These are phyloP conservation scores for Microcebus ravelobensis DNA, from an alignment of 2,113 vertebrate species.

Conservation along the genomic window DNA sequence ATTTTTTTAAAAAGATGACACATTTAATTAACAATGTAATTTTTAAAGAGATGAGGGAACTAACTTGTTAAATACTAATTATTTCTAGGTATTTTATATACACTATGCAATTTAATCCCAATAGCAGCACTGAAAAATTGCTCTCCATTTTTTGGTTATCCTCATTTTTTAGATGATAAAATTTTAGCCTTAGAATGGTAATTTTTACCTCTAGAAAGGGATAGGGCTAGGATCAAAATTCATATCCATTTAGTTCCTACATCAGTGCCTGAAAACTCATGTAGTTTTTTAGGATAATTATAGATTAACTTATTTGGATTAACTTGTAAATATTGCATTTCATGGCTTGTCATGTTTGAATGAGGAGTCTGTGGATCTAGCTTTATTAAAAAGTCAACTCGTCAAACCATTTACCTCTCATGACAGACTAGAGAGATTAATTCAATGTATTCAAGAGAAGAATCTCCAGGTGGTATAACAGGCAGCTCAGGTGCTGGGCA, in stretches of 20 bases:
- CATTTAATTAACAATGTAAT: conserved; percentile 28
- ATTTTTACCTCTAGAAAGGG: background rate
- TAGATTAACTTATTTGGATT: conserved; percentile 39
- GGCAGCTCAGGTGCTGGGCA: background rate
- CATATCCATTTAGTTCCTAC: background rate
- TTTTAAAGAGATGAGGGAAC: background rate
- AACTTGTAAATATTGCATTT: background rate
- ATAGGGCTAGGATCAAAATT: background rate
- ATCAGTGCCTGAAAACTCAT: background rate
- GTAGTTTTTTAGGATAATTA: background rate
- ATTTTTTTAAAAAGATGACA: background rate
- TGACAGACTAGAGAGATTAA: background rate
- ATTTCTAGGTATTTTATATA: conserved; percentile 19
- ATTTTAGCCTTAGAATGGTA: background rate
- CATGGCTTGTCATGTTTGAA: background rate
- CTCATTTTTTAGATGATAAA: conserved; percentile 30
- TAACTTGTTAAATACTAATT: background rate
- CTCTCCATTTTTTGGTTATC: background rate
- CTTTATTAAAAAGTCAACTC: conserved; percentile 21
- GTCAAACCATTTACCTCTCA: background rate
- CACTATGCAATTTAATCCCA: background rate
- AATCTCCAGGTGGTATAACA: background rate
- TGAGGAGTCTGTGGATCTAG: background rate
- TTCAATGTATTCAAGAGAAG: background rate
- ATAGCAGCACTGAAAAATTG: background rate